These are phyloP conservation scores for Antheraea yamamai DNA, from an alignment of 2,888 invertebrate species.

Conservation along the genomic window DNA sequence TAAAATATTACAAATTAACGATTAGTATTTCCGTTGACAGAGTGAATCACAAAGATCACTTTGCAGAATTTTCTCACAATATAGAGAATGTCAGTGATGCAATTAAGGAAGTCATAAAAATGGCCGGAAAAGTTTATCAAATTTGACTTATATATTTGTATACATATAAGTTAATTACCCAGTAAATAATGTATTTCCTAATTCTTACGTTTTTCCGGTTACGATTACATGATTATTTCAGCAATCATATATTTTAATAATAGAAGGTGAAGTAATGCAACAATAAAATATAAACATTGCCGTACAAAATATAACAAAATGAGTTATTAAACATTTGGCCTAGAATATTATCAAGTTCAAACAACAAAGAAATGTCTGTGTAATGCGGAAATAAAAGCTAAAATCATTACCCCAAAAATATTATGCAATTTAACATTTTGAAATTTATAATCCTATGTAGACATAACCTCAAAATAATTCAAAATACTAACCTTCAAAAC, in stretches of 20 bases:
- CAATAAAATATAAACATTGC: not conserved
- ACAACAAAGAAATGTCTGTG: not conserved
- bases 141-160: not conserved
- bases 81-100: not conserved
- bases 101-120: conserved; percentile 8
- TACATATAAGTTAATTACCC: not conserved
- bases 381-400: not conserved
- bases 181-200: not conserved
- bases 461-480: conserved; percentile 25
- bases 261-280: not conserved
- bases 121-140: not conserved
- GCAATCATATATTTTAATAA: not conserved
- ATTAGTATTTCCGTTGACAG: not conserved
- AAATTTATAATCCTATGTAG: not conserved
- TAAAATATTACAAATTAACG: not conserved
- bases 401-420: not conserved
- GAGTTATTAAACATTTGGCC: not conserved
- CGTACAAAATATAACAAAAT: not conserved
- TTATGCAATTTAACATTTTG: not conserved
- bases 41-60: not conserved
- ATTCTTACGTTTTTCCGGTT: not conserved
- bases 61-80: not conserved
- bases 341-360: not conserved
- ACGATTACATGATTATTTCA: not conserved
- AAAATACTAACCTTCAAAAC: conserved; percentile 72